Percentiles rank a stretch among this genome's conserved stretches.
These are phyloP conservation scores for Gandaritis pyraliata DNA, from an alignment of 2,888 invertebrate genomes.

Conservation along the genomic window DNA sequence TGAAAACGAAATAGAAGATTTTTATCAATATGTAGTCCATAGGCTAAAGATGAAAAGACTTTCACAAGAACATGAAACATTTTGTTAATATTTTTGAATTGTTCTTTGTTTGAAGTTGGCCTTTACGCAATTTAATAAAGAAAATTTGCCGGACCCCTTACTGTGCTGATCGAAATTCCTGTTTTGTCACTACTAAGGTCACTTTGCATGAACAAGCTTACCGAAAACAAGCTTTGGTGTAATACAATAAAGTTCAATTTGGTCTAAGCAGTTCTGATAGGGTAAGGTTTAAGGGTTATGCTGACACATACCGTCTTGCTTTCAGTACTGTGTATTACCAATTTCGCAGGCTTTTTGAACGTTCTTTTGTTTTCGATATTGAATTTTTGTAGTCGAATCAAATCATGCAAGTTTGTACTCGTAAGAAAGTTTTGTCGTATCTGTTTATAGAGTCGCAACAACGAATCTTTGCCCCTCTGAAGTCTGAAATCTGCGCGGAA, in stretches of 20 bases:
- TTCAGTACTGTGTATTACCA: slow-evolving; percentile 57
- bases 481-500: too few relatives aligned
- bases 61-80: slow-evolving; percentile 38
- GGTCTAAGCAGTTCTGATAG: slow-evolving; percentile 15
- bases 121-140: slow-evolving; percentile 51
- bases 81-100: slow-evolving; percentile 50
- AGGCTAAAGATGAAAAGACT: slow-evolving; percentile 32
- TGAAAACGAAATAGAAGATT: too few relatives aligned
- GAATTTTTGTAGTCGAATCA: slow-evolving; percentile 34
- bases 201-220: slow-evolving; percentile 41
- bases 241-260: slow-evolving; percentile 41
- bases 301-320: slow-evolving; percentile 60
- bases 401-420: slow-evolving; percentile 16
- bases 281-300: slow-evolving; percentile 52
- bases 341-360: slow-evolving; percentile 44
- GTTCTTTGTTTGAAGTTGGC: slow-evolving; percentile 41
- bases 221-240: slow-evolving; percentile 31
- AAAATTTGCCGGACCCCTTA: slow-evolving; percentile 45
- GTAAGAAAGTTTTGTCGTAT: slow-evolving; percentile 33
- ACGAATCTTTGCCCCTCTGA: too few relatives aligned
- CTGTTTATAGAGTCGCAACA: too few relatives aligned
- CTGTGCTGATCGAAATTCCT: slow-evolving; percentile 51
- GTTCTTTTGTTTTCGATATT: slow-evolving; percentile 40
- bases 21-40: too few relatives aligned
- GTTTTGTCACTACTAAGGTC: slow-evolving; percentile 50